phyloP scores from a whole-genome alignment of 2,113 vertebrate genomes.

The Crotalus helleri region DNA sequence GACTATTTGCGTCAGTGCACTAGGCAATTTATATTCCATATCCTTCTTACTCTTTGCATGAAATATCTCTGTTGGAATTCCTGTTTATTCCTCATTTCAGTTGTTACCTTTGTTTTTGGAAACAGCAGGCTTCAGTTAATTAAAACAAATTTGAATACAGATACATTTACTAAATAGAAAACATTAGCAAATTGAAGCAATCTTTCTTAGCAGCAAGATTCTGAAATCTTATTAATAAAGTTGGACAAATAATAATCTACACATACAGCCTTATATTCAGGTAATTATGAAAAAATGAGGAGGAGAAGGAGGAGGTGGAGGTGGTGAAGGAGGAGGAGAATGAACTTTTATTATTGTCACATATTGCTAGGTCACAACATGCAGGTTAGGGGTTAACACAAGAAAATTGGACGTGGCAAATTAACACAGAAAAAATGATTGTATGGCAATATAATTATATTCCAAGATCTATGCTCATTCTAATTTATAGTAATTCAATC shows the following conservation, averaged over 20 bases:
- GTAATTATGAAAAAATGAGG: constrained; percentile 62
- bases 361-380: constrained; percentile 61
- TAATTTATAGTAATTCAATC: constrained; percentile 70
- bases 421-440: constrained; percentile 71
- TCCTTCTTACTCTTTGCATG: constrained; percentile 50
- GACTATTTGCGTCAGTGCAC: constrained; percentile 38
- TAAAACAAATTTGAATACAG: constrained; percentile 59
- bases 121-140: constrained; percentile 61
- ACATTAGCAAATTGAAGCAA: constrained; percentile 27
- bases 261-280: constrained; percentile 48
- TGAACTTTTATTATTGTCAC: constrained; percentile 67
- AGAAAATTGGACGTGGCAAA: constrained; percentile 66
- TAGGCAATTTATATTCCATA: constrained; percentile 53
- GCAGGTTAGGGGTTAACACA: constrained; percentile 68
- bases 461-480: constrained; percentile 67
- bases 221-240: constrained; percentile 59
- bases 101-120: constrained; percentile 40
- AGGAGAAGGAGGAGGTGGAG: not conserved
- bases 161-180: constrained; percentile 45
- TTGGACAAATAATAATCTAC: constrained; percentile 56
- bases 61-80: constrained; percentile 63
- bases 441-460: constrained; percentile 63
- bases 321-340: constrained; percentile 17
- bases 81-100: constrained; percentile 63
- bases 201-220: constrained; percentile 48